Evolutionary conservation across 2,113 vertebrate genomes (phyloP).

Genomic region (Anarhynchus alexandrinus): DNA sequence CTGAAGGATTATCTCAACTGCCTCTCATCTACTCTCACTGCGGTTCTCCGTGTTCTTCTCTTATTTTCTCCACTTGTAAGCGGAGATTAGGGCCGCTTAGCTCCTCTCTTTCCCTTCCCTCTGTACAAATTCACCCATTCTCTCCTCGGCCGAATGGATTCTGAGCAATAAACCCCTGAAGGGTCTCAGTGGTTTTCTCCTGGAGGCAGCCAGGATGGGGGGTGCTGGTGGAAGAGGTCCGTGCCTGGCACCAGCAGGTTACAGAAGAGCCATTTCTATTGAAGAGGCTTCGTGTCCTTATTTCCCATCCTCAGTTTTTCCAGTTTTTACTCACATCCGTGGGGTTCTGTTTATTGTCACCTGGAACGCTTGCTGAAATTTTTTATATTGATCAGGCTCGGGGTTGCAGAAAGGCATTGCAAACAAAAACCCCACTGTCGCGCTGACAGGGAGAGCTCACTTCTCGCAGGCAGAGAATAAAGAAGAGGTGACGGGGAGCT

Average conservation of each 20-base stretch:
- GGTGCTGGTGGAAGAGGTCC: background rate
- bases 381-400: background rate
- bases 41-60: background rate
- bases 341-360: background rate
- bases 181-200: background rate
- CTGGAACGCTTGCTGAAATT: background rate
- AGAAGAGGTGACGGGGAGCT: slow-evolving; percentile 17
- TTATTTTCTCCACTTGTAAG: background rate
- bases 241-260: background rate
- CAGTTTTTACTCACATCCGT: background rate
- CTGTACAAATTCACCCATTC: background rate
- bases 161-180: background rate
- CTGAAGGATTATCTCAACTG: background rate
- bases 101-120: background rate
- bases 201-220: background rate
- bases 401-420: background rate
- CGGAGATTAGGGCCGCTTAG: background rate
- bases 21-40: background rate
- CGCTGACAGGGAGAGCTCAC: background rate
- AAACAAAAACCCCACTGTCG: background rate
- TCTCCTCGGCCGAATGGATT: background rate
- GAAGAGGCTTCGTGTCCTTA: background rate
- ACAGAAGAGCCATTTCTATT: background rate
- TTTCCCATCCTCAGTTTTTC: background rate
- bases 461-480: background rate